Evolutionary conservation across 2,888 invertebrate genomes (phyloP).

Genomic region (Drosophila monieri): DNA sequence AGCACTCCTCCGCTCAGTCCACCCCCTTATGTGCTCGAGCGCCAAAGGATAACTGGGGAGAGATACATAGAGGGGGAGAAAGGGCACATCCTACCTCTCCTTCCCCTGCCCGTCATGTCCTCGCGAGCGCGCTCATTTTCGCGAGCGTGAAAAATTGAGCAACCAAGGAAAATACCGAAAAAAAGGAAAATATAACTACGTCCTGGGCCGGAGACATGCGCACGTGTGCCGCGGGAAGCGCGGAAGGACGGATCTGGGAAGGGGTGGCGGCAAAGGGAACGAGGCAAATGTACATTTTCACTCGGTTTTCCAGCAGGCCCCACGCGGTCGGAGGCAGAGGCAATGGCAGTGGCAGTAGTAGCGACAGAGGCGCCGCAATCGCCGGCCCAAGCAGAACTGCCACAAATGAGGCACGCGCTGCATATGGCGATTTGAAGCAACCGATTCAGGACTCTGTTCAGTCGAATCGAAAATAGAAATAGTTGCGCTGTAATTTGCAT

Average conservation of each 20-base stretch:
- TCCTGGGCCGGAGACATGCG: constrained; percentile 66
- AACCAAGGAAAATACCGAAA: constrained; percentile 33
- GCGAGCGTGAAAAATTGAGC: constrained; percentile 74
- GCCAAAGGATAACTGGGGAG: constrained; percentile 55
- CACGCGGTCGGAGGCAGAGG: constrained; percentile 8
- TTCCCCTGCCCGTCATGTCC: constrained; percentile 8
- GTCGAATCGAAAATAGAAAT: constrained; percentile 56
- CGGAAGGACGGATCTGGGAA: constrained; percentile 49
- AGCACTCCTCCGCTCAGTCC: constrained; percentile 17
- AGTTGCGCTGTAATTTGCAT: constrained; percentile 74
- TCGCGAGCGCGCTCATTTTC: constrained; percentile 68
- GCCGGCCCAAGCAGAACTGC: constrained; percentile 58
- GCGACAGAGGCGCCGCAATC: constrained; percentile 61
- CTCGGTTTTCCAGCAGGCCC: constrained; percentile 62
- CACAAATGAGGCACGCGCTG: constrained; percentile 49
- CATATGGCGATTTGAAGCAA: constrained; percentile 23
- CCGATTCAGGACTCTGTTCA: constrained; percentile 15
- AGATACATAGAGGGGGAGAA: constrained; percentile 18
- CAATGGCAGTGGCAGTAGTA: constrained; percentile 21
- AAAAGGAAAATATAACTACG: constrained; percentile 56
- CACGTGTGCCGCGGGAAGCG: constrained; percentile 60
- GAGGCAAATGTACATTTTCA: constrained; percentile 61
- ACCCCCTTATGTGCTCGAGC: constrained; percentile 17
- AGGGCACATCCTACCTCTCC: constrained; percentile 13
- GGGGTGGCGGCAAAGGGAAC: constrained; percentile 36